Conservation (phyloP, 1,140 invertebrate genomes). For the Sycophila sp. region DNA sequence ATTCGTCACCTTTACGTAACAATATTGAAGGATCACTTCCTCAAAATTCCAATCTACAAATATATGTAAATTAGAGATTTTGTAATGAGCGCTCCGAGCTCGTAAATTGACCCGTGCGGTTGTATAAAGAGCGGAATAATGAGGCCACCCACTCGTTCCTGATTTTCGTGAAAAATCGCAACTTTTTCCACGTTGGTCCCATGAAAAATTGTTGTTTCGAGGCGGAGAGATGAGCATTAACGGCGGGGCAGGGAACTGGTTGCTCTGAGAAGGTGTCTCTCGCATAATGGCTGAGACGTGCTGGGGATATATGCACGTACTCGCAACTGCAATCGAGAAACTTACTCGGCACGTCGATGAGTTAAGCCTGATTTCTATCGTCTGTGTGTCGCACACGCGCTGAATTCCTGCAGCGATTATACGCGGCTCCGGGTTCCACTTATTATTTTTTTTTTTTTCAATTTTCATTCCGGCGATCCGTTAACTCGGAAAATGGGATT, state of each 20-base stretch:
- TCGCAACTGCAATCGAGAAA: neutral
- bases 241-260: no score
- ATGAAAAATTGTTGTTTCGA: no score
- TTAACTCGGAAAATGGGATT: neutral
- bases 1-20: no score
- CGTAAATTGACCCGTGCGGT: no score
- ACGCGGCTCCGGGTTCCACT: neutral
- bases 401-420: no score
- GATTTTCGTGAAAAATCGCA: neutral
- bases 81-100: no score
- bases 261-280: neutral
- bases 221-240: no score
- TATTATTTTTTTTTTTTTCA: neutral
- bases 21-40: no score
- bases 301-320: neutral
- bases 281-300: neutral
- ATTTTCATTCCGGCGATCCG: no score
- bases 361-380: constrained; percentile 12
- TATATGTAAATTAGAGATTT: no score
- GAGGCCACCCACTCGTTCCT: neutral
- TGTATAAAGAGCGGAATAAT: neutral
- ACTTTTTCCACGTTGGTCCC: neutral
- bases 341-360: neutral
- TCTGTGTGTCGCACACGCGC: neutral
- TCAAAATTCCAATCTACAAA: no score